Percentiles rank a stretch among this genome's conserved stretches.
phyloP scores from a whole-genome alignment of 2,888 invertebrate species.

The Rotaria magnacalcarata region DNA sequence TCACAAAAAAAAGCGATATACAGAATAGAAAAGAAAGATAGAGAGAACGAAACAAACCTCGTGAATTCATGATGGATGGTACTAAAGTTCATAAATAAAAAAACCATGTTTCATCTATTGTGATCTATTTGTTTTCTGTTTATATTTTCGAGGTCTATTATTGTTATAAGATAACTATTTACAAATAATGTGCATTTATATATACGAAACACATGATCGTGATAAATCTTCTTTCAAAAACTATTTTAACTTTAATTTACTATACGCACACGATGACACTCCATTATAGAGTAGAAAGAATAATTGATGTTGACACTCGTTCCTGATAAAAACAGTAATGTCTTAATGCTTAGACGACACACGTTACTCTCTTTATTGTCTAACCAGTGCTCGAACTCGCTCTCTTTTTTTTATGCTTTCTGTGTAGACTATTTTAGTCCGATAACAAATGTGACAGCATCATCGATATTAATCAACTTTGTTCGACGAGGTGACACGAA shows the following conservation, averaged over 20 bases:
- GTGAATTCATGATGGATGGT: background rate
- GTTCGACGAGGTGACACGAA: background rate
- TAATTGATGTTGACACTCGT: background rate
- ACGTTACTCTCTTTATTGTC: background rate
- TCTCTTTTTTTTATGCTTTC: background rate
- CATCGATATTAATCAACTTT: background rate
- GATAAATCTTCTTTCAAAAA: too few relatives aligned
- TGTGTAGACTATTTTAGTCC: background rate
- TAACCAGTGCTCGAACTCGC: background rate
- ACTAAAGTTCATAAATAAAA: background rate
- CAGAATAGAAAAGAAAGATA: background rate
- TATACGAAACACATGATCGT: too few relatives aligned
- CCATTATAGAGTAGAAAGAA: background rate
- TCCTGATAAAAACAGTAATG: background rate
- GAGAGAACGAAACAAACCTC: background rate
- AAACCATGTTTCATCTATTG: background rate
- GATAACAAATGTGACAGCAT: background rate
- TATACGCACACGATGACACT: background rate
- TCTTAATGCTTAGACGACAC: background rate
- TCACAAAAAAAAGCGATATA: background rate
- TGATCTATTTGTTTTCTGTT: background rate
- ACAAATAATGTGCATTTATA: background rate
- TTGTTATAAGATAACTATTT: background rate
- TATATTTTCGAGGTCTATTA: background rate
- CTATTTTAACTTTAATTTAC: background rate